Evolutionary conservation across 1,140 invertebrate genomes (phyloP), one percentile per base, ranked within the genome.

Genomic region (Leptoteleia sp.): DNA sequence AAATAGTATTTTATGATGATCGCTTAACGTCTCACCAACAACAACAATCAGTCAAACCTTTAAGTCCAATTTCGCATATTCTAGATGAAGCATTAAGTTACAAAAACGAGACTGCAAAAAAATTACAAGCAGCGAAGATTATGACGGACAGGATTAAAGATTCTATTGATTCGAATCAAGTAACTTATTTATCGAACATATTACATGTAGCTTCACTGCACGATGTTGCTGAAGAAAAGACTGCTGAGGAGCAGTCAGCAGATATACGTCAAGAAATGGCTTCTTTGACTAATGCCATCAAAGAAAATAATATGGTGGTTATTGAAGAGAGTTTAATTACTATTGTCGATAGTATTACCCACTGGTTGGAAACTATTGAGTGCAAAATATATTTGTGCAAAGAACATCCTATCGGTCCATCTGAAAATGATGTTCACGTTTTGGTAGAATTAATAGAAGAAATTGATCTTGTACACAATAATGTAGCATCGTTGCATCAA

Each of bases 291-390:
- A 86, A 89, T 62, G 93, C 94, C 15, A 87, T 94, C 1, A 85
- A 92, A 42, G 91, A 88, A 19, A 91, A 92, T n/a, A 92, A 96
- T 83, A 87, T 88, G 4, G 83, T 89, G 1, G 80, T 92, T 1
- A 91, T 94, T 35, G 93, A 95, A 85, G 92, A 92, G 79, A 93
- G 91, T 38, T 89, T 95, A 4, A 92, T 95, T 6, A 92, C 92
- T 11, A 92, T 95, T 1, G 92, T 96, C 17, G 93, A 95, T 84
- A 94, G 92, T 0, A 93, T 96, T 4, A 94, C 94, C 0, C 93
- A 92, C 13, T 96, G 94, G 94, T 83, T 96, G 29, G 94, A 96
- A 88, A 95, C 93, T 15, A 94, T 96, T 70, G 94, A 96, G 85
- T 95, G 95, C 73, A 92, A 93, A 81, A 93, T 96, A 5, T 93